Evolutionary conservation across 2,888 invertebrate species (phyloP).

Genomic region (Thecophora atra): DNA sequence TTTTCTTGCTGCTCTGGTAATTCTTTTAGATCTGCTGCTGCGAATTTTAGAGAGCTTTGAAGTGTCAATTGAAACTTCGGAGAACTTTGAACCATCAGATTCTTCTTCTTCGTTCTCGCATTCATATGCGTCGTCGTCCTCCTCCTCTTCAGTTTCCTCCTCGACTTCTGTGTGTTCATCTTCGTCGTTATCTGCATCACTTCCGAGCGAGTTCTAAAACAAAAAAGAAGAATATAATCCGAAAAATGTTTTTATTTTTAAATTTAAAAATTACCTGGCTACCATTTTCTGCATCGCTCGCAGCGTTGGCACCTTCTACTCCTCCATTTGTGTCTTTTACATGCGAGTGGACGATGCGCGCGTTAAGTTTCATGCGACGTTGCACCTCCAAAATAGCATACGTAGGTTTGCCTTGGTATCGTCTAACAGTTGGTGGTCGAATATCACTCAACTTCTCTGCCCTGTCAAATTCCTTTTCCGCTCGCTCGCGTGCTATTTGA

Average conservation of each 20-base stretch:
- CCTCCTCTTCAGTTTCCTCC: slow-evolving; percentile 35
- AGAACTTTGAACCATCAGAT: slow-evolving; percentile 41
- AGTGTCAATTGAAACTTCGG: slow-evolving; percentile 22
- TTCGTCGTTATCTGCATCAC: slow-evolving; percentile 33
- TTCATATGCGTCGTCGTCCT: slow-evolving; percentile 20
- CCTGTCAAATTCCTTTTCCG: slow-evolving; percentile 65
- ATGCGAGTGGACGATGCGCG: slow-evolving; percentile 49
- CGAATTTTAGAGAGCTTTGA: too few species aligned
- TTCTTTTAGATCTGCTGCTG: slow-evolving; percentile 31
- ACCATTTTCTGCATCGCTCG: slow-evolving; percentile 26
- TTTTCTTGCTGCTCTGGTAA: slow-evolving; percentile 38
- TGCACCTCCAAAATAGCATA: slow-evolving; percentile 64
- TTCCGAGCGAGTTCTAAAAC: slow-evolving; percentile 14
- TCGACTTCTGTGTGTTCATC: slow-evolving; percentile 23
- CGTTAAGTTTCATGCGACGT: slow-evolving; percentile 58
- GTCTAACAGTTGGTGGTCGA: slow-evolving; percentile 54
- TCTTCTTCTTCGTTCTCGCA: slow-evolving; percentile 36
- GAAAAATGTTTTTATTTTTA: too few species aligned
- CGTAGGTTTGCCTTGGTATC: slow-evolving; percentile 64
- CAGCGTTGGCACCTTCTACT: slow-evolving; percentile 24
- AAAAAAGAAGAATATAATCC: too few species aligned
- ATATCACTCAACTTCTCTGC: slow-evolving; percentile 58
- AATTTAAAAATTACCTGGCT: too few species aligned
- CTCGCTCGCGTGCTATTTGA: slow-evolving; percentile 65
- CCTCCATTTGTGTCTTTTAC: slow-evolving; percentile 40